Conservation (phyloP, 2,113 vertebrate genomes). For the Narcine bancroftii region DNA sequence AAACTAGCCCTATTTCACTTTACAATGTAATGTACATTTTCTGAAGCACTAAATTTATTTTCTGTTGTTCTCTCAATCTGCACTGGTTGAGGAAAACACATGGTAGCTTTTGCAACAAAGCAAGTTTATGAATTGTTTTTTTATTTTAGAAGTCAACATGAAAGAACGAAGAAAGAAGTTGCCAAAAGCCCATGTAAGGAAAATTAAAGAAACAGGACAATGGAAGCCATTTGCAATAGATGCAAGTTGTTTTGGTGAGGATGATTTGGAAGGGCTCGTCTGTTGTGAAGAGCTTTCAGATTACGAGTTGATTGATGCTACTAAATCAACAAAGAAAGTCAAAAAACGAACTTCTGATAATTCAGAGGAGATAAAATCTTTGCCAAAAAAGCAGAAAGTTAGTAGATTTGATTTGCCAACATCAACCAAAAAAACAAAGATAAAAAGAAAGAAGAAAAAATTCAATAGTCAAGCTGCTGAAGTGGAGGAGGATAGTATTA, state of each 20-base stretch:
- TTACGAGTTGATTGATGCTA: conserved; percentile 66
- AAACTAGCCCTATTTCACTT: neutral
- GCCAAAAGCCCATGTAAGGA: conserved; percentile 52
- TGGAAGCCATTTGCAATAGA: conserved; percentile 79
- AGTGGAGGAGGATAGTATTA: neutral
- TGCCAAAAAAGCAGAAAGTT: conserved; percentile 50
- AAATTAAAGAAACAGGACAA: conserved; percentile 67
- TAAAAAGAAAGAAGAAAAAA: conserved; percentile 43
- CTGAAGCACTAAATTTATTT: neutral
- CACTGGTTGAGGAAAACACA: neutral
- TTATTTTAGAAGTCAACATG: conserved; percentile 54
- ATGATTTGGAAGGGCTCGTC: conserved; percentile 70
- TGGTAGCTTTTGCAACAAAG: neutral
- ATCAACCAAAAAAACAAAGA: conserved; percentile 41
- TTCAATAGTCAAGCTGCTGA: neutral
- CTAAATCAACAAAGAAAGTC: conserved; percentile 46
- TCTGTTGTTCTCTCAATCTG: neutral
- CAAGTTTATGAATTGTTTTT: neutral
- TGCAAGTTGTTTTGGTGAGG: conserved; percentile 71
- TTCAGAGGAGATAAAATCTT: neutral
- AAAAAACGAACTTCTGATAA: conserved; percentile 56
- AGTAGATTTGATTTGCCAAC: neutral
- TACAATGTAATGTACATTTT: neutral
- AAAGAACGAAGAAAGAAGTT: conserved; percentile 55
- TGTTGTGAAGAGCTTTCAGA: conserved; percentile 87